Conservation (phyloP, 64 coral and sea anemone genomes). For the Platygyra sinensis region DNA sequence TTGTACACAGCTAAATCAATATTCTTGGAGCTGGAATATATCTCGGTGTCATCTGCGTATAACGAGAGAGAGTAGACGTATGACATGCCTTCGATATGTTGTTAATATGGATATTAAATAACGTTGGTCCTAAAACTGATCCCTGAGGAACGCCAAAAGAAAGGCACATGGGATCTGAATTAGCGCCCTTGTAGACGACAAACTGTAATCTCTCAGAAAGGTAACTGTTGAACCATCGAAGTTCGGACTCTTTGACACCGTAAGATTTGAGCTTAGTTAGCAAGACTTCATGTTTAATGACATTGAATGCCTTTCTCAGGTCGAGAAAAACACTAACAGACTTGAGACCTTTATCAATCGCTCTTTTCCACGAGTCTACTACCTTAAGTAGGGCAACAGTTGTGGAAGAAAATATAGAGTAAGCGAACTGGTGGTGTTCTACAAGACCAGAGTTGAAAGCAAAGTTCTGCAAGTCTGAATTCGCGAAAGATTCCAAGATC, state of each 20-base stretch:
- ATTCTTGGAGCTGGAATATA: background rate
- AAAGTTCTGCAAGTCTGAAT: background rate
- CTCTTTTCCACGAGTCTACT: constrained; percentile 4
- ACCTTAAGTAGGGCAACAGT: constrained; percentile 12
- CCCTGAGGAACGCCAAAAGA: constrained; percentile 10
- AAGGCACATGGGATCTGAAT: background rate
- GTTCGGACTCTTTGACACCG: background rate
- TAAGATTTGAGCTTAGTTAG: constrained; percentile 4
- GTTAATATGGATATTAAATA: background rate
- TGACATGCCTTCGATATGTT: background rate
- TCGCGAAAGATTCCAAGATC: constrained; percentile 8
- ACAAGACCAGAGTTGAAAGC: background rate
- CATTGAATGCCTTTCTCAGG: background rate
- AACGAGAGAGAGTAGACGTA: background rate
- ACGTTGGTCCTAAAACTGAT: constrained; percentile 18
- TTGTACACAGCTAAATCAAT: background rate
- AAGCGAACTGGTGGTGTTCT: constrained; percentile 1
- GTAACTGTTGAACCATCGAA: background rate
- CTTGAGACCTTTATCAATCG: constrained; percentile 10
- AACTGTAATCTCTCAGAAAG: background rate
- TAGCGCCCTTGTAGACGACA: background rate
- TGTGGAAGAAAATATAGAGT: constrained; percentile 8
- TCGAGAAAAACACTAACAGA: background rate
- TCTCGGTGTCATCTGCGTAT: background rate
- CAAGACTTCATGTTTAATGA: background rate